Base-by-base conservation (phyloP, 2,888 invertebrate genomes). In the Lamellibrachia satsuma region DNA sequence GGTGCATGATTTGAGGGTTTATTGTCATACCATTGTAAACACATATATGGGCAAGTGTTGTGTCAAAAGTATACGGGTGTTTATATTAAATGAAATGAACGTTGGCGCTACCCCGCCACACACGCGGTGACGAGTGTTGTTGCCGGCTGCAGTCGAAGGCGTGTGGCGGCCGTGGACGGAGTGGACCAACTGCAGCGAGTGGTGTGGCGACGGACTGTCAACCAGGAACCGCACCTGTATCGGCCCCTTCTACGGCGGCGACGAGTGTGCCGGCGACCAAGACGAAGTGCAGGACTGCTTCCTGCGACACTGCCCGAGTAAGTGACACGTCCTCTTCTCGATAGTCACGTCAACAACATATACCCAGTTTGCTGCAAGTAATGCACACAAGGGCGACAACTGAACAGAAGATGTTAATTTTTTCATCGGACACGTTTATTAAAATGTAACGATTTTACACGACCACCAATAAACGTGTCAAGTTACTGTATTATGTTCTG, bases 261-360 rank as follows among this genome's bases (percentile, higher is more conserved):
- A 93, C 39, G 92, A 93, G 52, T 95, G 95, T 92, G 75, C 94
- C 4, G 95, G 94, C 51, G 91, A 52, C 90, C 90, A 92, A 93
- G 60, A 90, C 92, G 22, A 91, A 91, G 52, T 92, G 27, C 90
- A 57, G 60, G 75, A 52, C 52, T 93, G 93, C 91, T 90, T 52
- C 92, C 90, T 91, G 15, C 93, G 52, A 27, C 92, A 91, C 55
- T 94, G 94, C 55, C 93, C 92, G 27, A 91, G 92, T 92, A 55
- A 92, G 92, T 57, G 27, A 91, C 52, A 91, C 15, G 52, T 15
- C 27, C 91, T 91, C 22, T 39, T 39, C 39, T 15, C 2, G 39
- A n/a, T 27, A 91, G 22, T 11, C 91, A 22, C 3, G 6, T 4
- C 2, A 75, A 75, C 75, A 75, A 75, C 75, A 75, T 75, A 6